Percentiles rank a stretch among this genome's conserved stretches.
Evolutionary conservation across 2,888 invertebrate species (phyloP).

Genomic region (Petrolisthes cinctipes): DNA sequence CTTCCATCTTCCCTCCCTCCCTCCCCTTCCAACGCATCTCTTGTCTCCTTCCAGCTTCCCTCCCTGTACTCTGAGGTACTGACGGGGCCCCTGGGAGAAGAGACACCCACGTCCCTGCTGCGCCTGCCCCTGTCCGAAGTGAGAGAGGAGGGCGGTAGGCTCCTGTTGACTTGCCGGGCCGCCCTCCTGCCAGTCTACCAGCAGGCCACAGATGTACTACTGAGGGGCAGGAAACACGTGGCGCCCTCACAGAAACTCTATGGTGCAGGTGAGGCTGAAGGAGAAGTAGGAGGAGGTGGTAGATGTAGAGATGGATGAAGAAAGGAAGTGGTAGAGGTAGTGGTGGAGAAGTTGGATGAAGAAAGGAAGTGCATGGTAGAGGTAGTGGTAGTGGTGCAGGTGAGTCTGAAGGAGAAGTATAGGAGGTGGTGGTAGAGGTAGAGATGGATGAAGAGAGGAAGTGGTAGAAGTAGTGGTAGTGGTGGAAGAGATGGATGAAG

Average conservation of each 20-base stretch:
- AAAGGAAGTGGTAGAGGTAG: not conserved
- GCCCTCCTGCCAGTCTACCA: conserved; percentile 1
- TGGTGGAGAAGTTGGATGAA: not conserved
- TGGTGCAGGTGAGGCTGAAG: not conserved
- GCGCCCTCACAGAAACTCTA: not conserved
- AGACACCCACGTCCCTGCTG: not conserved
- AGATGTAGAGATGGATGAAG: not conserved
- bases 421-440: not conserved
- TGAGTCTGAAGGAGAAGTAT: not conserved
- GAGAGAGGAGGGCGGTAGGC: not conserved
- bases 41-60: no score
- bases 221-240: not conserved
- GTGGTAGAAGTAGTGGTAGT: not conserved
- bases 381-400: no score
- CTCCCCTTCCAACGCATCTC: no score
- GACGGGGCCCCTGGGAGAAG: no score
- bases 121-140: not conserved
- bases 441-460: not conserved
- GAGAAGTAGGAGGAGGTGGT: not conserved
- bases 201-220: not conserved
- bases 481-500: not conserved
- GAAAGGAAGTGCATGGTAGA: no score
- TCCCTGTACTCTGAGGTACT: no score
- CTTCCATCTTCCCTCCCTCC: no score
- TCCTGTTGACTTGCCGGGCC: not conserved